phyloP scores from a whole-genome alignment of 2,797 vertebrate species.

The Acanthopagrus latus region DNA sequence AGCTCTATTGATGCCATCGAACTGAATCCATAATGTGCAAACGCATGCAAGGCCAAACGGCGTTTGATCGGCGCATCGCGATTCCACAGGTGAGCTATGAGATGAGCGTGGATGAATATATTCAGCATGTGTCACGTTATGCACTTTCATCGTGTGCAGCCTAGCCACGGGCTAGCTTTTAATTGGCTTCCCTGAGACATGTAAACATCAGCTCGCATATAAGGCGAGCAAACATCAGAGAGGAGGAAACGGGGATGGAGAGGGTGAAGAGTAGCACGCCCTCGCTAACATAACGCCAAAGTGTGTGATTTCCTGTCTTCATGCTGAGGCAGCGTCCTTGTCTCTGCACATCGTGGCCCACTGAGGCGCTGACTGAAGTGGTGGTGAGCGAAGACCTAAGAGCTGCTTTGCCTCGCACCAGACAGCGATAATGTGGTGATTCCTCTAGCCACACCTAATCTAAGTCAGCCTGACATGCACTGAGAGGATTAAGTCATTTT shows the following conservation, averaged over 20 bases:
- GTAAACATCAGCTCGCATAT: slow-evolving; percentile 74
- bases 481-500: slow-evolving; percentile 33
- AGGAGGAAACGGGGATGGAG: slow-evolving; percentile 31
- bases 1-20: slow-evolving; percentile 32
- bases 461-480: slow-evolving; percentile 28
- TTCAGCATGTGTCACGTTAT: slow-evolving; percentile 64
- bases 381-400: slow-evolving; percentile 39
- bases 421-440: slow-evolving; percentile 6
- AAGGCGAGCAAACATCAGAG: slow-evolving; percentile 66
- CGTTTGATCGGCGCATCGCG: slow-evolving; percentile 64
- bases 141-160: slow-evolving; percentile 63
- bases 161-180: slow-evolving; percentile 81
- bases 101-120: slow-evolving; percentile 55
- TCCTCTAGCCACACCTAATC: slow-evolving; percentile 27
- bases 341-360: slow-evolving; percentile 4
- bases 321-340: slow-evolving; percentile 22
- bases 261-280: slow-evolving; percentile 24
- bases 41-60: slow-evolving; percentile 17
- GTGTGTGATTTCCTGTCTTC: slow-evolving; percentile 26
- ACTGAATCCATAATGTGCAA: slow-evolving; percentile 23
- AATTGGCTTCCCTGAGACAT: slow-evolving; percentile 80
- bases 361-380: slow-evolving; percentile 39
- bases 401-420: slow-evolving; percentile 18
- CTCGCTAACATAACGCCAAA: slow-evolving; percentile 26
- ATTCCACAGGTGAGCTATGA: slow-evolving; percentile 66